These are phyloP conservation scores for Aselliscus stoliczkanus DNA, from an alignment of 2,797 vertebrate species.

Conservation along the genomic window DNA sequence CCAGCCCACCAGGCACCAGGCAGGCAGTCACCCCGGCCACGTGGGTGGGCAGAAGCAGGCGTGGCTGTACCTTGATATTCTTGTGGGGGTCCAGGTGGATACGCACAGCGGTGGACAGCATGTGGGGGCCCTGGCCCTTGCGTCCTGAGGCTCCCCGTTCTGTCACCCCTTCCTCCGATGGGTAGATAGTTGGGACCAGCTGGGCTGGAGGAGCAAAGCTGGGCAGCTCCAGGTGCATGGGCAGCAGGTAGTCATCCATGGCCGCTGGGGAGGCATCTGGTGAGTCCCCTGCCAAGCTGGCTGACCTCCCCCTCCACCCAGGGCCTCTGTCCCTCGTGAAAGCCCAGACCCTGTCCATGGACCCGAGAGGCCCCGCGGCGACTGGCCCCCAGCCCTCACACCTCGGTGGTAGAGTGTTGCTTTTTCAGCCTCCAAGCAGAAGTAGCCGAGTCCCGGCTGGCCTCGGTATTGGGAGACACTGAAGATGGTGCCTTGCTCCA, in stretches of 20 bases:
- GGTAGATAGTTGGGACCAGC: conserved; percentile 90
- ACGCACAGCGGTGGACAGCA: conserved; percentile 92
- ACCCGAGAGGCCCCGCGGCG: fast-evolving
- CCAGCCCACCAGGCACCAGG: fast-evolving
- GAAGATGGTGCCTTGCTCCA: conserved; percentile 91
- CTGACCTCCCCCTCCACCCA: not conserved
- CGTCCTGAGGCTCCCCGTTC: conserved; percentile 78
- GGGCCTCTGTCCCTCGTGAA: not conserved
- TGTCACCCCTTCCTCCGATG: conserved; percentile 89
- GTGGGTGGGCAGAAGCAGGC: fast-evolving
- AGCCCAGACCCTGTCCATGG: not conserved
- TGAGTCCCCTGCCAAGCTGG: not conserved
- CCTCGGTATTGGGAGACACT: conserved; percentile 91
- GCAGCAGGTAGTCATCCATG: conserved; percentile 84
- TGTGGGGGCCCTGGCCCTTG: conserved; percentile 82
- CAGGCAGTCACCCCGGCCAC: not conserved
- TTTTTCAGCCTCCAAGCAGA: conserved; percentile 89
- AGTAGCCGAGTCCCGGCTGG: conserved; percentile 89
- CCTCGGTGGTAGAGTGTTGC: conserved; percentile 91
- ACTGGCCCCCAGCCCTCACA: conserved; percentile 59
- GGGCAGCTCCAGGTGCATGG: conserved; percentile 86
- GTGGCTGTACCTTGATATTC: conserved; percentile 87
- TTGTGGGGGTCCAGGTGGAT: conserved; percentile 90
- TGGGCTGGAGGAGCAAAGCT: conserved; percentile 84
- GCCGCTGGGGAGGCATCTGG: conserved; percentile 78